These are phyloP conservation scores for Poeciliopsis turneri DNA, from an alignment of 2,797 vertebrate species.

Conservation along the genomic window DNA sequence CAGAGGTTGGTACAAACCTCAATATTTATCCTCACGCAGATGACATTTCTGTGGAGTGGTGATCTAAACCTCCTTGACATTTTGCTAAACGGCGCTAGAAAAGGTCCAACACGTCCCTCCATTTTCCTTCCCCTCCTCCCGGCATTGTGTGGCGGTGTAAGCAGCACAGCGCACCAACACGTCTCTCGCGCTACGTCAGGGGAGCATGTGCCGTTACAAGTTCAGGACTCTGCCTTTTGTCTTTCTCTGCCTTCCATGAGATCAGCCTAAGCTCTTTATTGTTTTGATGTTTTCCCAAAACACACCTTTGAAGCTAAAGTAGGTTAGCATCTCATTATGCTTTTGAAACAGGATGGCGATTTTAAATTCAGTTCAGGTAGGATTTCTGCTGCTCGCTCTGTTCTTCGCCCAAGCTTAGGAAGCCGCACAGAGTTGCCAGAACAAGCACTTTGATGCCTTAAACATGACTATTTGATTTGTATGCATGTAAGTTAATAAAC, in stretches of 20 bases:
- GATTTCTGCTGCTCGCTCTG: slow-evolving; percentile 10
- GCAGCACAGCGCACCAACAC: slow-evolving; percentile 32
- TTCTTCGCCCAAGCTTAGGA: slow-evolving; percentile 1
- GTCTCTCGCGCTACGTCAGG: slow-evolving; percentile 36
- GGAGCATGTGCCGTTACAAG: slow-evolving; percentile 43
- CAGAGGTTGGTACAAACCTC: slow-evolving; percentile 10
- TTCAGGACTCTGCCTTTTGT: slow-evolving; percentile 54
- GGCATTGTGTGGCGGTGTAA: slow-evolving; percentile 61
- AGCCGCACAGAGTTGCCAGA: slow-evolving; percentile 6
- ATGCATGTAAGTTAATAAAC: slow-evolving; percentile 7
- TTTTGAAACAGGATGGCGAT: slow-evolving; percentile 25
- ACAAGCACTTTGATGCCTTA: not conserved
- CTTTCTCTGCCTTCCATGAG: slow-evolving; percentile 26
- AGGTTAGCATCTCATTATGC: slow-evolving; percentile 59
- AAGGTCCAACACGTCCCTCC: slow-evolving; percentile 58
- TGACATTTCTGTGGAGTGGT: slow-evolving; percentile 58
- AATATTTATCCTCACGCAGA: slow-evolving; percentile 33
- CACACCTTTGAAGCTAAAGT: slow-evolving; percentile 59
- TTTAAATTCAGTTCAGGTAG: slow-evolving; percentile 10
- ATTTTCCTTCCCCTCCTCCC: slow-evolving; percentile 67
- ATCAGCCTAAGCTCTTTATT: slow-evolving; percentile 45
- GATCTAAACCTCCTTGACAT: slow-evolving; percentile 65
- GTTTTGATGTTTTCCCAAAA: slow-evolving; percentile 50
- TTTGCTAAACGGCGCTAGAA: slow-evolving; percentile 65
- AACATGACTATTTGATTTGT: slow-evolving; percentile 23